Base-by-base conservation (phyloP, 2,797 vertebrate species). In the Pseudopleuronectes americanus region DNA sequence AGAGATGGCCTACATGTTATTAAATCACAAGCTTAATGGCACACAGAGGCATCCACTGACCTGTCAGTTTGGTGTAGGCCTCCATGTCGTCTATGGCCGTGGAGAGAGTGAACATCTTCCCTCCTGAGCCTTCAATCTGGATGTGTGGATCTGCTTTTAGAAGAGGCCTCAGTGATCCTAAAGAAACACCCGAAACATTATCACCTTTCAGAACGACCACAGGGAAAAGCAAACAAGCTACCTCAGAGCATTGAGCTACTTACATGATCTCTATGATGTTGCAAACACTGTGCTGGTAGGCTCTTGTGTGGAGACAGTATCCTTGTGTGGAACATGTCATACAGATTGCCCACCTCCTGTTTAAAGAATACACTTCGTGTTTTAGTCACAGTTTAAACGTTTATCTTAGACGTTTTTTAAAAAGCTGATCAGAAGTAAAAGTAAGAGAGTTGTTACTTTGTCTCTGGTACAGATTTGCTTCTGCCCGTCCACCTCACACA, bases 281-380 rank as follows among this genome's bases (percentile, higher is more conserved):
- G 74, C 94, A 89, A 68, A 97, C 93, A 93, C 95, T 97, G 90
- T 99, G 98, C 71, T 99, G 97, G 84, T 99, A 99, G 1, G 98
- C 98, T 88, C 95, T 94, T 26, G 96, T 95, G 80, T 99, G 97
- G 66, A 99, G 94, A 69, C 87, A 94, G 86, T 95, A n/a, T 96
- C 57, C 97, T 95, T 0, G 95, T 98, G 81, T 99, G 94, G 90
- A 99, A 99, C 97, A 99, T 94, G 84, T 99, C 97, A 0, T 99
- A 99, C 28, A 99, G 75, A 87, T 98, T 97, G 3, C 91, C 96
- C 81, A 95, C 96, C 72, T 99, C 97, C 97, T 99, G 90, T 67
- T 85, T 8, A 36, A 84, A 84, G 68, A 69, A 68, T 22, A n/a
- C 1, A 36, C 0, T 3, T 10, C 1, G 2, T 2, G 4, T 55